Evolutionary conservation across 2,113 vertebrate genomes (phyloP).

Genomic region (Chionis minor): DNA sequence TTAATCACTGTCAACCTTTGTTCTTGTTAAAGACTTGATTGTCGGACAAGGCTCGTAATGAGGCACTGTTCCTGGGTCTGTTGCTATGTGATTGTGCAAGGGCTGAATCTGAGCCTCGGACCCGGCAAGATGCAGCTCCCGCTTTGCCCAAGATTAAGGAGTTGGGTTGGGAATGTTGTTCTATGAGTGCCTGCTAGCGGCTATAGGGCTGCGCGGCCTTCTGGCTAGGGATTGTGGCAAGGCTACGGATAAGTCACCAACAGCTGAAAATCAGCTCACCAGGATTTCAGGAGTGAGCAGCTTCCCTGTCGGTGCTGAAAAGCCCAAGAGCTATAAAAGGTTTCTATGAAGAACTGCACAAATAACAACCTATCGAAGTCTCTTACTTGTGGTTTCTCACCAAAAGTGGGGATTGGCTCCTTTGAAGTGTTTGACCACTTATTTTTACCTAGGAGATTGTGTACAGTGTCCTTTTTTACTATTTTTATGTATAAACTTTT

Average conservation of each 20-base stretch:
- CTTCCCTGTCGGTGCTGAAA: background rate
- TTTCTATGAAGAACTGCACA: background rate
- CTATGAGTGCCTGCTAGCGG: slow-evolving; percentile 44
- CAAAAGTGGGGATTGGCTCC: background rate
- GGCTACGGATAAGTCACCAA: background rate
- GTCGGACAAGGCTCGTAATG: slow-evolving; percentile 69
- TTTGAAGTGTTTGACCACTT: background rate
- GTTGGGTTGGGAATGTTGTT: background rate
- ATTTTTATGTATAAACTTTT: background rate
- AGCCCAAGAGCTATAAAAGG: background rate
- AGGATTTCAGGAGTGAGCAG: background rate
- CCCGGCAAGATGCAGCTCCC: slow-evolving; percentile 5
- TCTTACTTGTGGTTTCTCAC: background rate
- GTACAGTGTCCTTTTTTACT: background rate
- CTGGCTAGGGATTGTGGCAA: background rate
- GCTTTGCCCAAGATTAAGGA: background rate
- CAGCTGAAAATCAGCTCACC: background rate
- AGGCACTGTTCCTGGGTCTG: slow-evolving; percentile 68
- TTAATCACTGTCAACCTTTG: slow-evolving; percentile 81
- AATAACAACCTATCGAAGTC: background rate
- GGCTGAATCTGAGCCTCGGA: background rate
- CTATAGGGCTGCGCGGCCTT: background rate
- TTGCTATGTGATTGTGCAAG: slow-evolving; percentile 66
- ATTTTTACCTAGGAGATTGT: background rate
- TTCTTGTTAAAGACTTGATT: slow-evolving; percentile 76